Percentiles rank a stretch among this genome's conserved stretches.
phyloP scores from a whole-genome alignment of 1,140 invertebrate species.

The Diplogasteroides magnus region DNA sequence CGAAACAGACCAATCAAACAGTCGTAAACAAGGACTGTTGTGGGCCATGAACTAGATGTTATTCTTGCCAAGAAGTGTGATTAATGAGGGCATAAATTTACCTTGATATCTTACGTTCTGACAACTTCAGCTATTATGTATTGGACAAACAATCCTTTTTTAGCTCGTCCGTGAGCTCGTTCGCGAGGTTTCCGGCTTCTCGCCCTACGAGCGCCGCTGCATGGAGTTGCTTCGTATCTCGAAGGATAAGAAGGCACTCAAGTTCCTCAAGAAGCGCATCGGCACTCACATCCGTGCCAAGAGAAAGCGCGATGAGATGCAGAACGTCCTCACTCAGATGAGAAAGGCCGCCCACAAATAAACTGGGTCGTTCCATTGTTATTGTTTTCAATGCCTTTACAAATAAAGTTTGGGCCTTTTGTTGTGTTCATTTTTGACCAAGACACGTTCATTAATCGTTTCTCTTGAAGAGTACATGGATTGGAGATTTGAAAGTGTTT shows the following conservation, averaged over 20 bases:
- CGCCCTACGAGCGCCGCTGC: slow-evolving; percentile 93
- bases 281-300: slow-evolving; percentile 92
- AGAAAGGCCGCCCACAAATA: slow-evolving; percentile 66
- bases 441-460: too few species aligned
- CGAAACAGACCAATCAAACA: too few species aligned
- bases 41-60: too few species aligned
- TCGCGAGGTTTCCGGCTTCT: slow-evolving; percentile 91
- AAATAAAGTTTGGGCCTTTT: slow-evolving; percentile 18
- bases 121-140: too few species aligned
- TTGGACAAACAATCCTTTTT: too few species aligned
- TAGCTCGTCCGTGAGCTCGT: slow-evolving; percentile 82
- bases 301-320: slow-evolving; percentile 95
- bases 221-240: slow-evolving; percentile 91
- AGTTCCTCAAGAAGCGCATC: slow-evolving; percentile 93
- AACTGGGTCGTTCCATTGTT: slow-evolving; percentile 28
- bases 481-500: too few species aligned
- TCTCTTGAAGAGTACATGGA: too few species aligned
- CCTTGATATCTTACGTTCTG: too few species aligned
- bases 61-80: too few species aligned
- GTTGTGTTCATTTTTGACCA: too few species aligned
- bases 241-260: slow-evolving; percentile 95
- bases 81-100: too few species aligned
- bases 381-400: slow-evolving; percentile 35
- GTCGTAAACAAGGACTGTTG: too few species aligned
- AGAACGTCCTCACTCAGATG: slow-evolving; percentile 84